Evolutionary conservation across 2,113 vertebrate genomes (phyloP), one percentile per base, ranked within the genome.

Genomic region (Lasiurus borealis): DNA sequence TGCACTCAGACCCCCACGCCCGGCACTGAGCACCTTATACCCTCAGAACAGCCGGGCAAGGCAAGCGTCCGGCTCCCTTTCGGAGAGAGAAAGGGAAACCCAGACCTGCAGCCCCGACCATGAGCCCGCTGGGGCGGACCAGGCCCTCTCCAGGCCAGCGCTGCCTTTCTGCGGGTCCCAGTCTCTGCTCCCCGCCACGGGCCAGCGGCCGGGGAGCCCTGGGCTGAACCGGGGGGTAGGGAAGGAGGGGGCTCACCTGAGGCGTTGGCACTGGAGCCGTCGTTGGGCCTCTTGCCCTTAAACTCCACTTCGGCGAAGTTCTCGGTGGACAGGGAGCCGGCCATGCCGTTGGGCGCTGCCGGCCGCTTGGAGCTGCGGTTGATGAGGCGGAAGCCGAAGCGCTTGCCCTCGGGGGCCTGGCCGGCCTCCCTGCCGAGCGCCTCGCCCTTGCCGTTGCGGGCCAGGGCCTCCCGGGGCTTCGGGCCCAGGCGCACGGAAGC

Each of bases 171-270:
- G 25, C n/a, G 44, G 31, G 3, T 0, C 2, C 1, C 23, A 66
- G 40, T 27, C 36, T 0, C 2, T 1, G 25, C 25, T 40, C 27
- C 13, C 18, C 3, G 4, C 0, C 0, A 15, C 8, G 54, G n/a
- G 34, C 62, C 12, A 5, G 19, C 1, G 36, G 54, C 64, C 46
- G 10, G 75, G 62, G 16, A 3, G 59, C 54, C 3, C 27, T 0
- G 2, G 57, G 40, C 40, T 40, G 40, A 40, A 40, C 40, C 40
- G 5, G 40, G 40, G 40, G 40, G 40, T 40, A 40, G 40, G 40
- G 40, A 40, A 40, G 5, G 40, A 40, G 40, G 40, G 40, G 54
- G 44, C 96, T 98, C 98, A 98, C 98, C 98, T 98, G 98, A 97
- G 95, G 98, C 13, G 44, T 91, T 78, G 62, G 96, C 94, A 36